phyloP scores from a whole-genome alignment of 2,888 invertebrate species.

The Eledona agricola region DNA sequence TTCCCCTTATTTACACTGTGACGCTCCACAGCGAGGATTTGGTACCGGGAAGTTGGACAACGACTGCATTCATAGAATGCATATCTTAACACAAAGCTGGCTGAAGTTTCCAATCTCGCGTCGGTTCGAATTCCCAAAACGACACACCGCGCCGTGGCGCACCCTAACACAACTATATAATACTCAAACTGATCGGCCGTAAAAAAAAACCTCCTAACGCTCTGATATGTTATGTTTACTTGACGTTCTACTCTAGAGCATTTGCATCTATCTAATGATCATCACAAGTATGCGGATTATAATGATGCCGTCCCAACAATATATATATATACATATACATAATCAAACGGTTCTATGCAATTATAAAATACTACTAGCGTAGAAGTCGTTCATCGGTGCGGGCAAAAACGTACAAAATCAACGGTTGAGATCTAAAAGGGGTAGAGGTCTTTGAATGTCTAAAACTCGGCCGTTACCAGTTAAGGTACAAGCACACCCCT shows the following conservation, averaged over 20 bases:
- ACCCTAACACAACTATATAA: conserved; percentile 16
- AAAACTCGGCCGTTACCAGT: conserved; percentile 19
- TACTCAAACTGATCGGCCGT: conserved; percentile 19
- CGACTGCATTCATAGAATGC: conserved; percentile 37
- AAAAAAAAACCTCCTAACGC: conserved; percentile 19
- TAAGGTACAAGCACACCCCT: conserved; percentile 27
- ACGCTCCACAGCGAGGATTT: conserved; percentile 22
- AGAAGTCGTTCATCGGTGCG: conserved; percentile 40
- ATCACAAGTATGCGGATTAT: conserved; percentile 48
- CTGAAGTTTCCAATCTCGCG: conserved; percentile 29
- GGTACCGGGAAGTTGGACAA: conserved; percentile 19
- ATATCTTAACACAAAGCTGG: conserved; percentile 33
- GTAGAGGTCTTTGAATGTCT: conserved; percentile 29
- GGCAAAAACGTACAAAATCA: background rate
- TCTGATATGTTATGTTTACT: conserved; percentile 53
- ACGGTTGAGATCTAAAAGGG: conserved; percentile 26
- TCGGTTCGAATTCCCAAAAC: conserved; percentile 21
- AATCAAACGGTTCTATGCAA: conserved; percentile 35
- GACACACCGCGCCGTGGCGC: conserved; percentile 11
- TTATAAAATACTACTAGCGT: conserved; percentile 48
- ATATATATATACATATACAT: conserved; percentile 49
- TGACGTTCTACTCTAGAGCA: conserved; percentile 55
- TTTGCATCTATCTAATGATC: conserved; percentile 47
- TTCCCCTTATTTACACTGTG: conserved; percentile 32
- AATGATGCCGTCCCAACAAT: conserved; percentile 49